Percentiles rank a stretch among this genome's conserved stretches.
These are phyloP conservation scores for Phodopus roborovskii DNA, from an alignment of 2,113 vertebrate genomes.

Conservation along the genomic window DNA sequence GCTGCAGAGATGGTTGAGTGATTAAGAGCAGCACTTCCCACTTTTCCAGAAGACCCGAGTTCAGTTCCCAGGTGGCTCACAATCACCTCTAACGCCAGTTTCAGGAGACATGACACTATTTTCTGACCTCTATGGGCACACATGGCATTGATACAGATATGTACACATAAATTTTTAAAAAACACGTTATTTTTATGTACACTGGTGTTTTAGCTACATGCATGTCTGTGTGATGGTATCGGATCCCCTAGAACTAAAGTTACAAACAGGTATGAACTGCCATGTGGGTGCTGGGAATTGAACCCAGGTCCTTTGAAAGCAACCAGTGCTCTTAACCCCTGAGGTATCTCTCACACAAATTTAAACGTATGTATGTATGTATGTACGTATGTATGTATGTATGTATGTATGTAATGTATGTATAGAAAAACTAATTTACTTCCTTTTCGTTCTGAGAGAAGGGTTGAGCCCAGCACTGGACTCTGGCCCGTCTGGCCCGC, in stretches of 20 bases:
- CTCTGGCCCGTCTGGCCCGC: neutral
- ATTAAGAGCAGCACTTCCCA: neutral
- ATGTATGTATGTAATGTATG: neutral
- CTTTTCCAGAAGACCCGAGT: neutral
- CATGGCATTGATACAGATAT: neutral
- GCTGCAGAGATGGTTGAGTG: neutral
- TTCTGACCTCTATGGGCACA: neutral
- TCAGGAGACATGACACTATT: neutral
- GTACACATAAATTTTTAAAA: neutral
- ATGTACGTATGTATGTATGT: neutral
- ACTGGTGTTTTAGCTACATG: too few species aligned
- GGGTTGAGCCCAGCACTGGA: neutral
- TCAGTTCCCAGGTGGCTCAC: neutral
- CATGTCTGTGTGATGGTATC: too few species aligned
- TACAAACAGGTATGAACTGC: too few species aligned
- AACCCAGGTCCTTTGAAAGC: too few species aligned
- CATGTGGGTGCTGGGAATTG: too few species aligned
- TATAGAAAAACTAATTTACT: neutral
- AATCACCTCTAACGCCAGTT: neutral
- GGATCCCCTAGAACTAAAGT: too few species aligned
- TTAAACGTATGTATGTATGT: neutral
- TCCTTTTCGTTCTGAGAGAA: neutral
- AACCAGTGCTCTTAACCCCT: too few species aligned
- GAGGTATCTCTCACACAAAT: neutral
- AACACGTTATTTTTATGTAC: too few species aligned